Evolutionary conservation across 2,888 invertebrate genomes (phyloP).

Genomic region (Hesperia comma): DNA sequence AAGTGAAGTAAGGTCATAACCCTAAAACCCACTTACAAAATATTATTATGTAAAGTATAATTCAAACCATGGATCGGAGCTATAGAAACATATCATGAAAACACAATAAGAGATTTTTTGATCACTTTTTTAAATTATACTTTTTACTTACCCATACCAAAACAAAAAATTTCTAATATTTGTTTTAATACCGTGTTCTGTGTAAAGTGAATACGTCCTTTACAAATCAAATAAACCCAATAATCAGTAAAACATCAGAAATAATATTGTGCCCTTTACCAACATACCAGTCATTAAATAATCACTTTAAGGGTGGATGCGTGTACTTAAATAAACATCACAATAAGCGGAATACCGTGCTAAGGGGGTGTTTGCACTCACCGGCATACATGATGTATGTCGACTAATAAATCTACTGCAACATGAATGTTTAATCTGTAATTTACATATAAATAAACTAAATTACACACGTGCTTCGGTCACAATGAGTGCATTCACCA

Average conservation of each 20-base stretch:
- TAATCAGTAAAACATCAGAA: not conserved
- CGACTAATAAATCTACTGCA: conserved; percentile 77
- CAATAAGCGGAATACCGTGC: conserved; percentile 37
- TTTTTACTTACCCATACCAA: not conserved
- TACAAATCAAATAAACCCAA: conserved; percentile 4
- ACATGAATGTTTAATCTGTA: conserved; percentile 76
- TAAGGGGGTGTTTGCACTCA: conserved; percentile 66
- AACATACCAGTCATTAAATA: conserved; percentile 22
- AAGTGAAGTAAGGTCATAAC: conserved; percentile 37
- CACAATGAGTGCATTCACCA: conserved; percentile 39
- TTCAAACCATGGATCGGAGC: conserved; percentile 34
- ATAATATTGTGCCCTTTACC: conserved; percentile 28
- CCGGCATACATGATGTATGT: conserved; percentile 70
- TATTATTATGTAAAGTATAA: conserved; percentile 12
- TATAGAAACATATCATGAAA: too few species aligned
- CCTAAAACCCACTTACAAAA: conserved; percentile 22
- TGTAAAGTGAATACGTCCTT: conserved; percentile 3
- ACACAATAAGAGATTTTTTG: too few species aligned
- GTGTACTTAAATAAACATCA: conserved; percentile 19
- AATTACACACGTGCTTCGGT: conserved; percentile 26
- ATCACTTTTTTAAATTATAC: conserved; percentile 25
- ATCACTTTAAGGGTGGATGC: conserved; percentile 37
- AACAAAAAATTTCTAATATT: not conserved
- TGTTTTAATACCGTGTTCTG: not conserved
- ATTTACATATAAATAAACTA: conserved; percentile 52